These are phyloP conservation scores for Dreissena rostriformis DNA, from an alignment of 1,140 invertebrate species.

Conservation along the genomic window DNA sequence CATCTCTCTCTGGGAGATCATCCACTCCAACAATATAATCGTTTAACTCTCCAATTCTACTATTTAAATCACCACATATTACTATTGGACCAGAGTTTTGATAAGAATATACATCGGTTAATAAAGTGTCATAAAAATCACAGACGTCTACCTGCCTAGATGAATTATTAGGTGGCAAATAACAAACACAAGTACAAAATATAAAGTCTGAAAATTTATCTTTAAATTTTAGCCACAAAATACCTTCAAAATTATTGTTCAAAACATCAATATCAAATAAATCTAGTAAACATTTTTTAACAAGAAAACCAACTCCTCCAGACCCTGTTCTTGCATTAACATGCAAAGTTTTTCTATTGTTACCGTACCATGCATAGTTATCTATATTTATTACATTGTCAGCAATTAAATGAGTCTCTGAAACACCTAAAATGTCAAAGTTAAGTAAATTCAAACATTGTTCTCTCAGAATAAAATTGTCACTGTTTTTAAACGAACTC, in stretches of 20 bases:
- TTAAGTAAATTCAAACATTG: neutral
- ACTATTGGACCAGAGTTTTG: neutral
- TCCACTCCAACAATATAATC: conserved; percentile 52
- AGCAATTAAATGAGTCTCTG: conserved; percentile 14
- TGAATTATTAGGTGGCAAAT: conserved; percentile 30
- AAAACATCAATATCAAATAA: neutral
- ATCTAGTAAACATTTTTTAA: conserved; percentile 14
- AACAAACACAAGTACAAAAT: neutral
- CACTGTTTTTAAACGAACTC: neutral
- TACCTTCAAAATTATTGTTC: conserved; percentile 2
- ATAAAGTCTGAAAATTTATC: neutral
- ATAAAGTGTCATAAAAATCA: neutral
- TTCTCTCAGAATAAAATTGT: neutral
- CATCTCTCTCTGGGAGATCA: conserved; percentile 27
- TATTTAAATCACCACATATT: conserved; percentile 38
- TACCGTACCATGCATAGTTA: conserved; percentile 9
- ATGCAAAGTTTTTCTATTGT: conserved; percentile 10
- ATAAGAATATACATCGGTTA: neutral
- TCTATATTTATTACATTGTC: conserved; percentile 2
- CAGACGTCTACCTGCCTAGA: neutral
- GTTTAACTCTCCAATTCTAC: conserved; percentile 1
- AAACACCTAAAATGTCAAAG: conserved; percentile 37
- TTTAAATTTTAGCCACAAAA: conserved; percentile 26
- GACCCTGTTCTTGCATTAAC: conserved; percentile 23
- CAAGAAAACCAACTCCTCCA: conserved; percentile 6